phyloP scores from a whole-genome alignment of 2,797 vertebrate species.

The Ispidina lecontei region DNA sequence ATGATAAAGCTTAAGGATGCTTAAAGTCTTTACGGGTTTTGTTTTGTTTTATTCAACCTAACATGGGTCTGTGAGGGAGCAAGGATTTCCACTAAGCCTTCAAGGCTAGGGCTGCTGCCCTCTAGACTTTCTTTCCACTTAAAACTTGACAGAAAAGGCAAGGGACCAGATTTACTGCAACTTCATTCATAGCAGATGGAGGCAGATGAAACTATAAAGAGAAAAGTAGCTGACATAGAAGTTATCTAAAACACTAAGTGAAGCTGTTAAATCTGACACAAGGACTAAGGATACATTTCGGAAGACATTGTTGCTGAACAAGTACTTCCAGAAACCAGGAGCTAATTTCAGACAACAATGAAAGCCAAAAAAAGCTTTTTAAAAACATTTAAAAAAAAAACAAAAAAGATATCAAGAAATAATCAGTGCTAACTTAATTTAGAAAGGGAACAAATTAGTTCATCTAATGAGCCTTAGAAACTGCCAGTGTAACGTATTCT shows the following conservation, averaged over 20 bases:
- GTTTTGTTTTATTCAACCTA: not conserved
- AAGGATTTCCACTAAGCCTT: not conserved
- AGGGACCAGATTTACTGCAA: slow-evolving; percentile 5
- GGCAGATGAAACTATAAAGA: slow-evolving; percentile 53
- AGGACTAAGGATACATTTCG: slow-evolving; percentile 6
- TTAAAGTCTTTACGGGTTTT: not conserved
- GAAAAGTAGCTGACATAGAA: slow-evolving; percentile 26
- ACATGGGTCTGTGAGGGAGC: rapidly evolving
- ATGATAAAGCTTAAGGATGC: not conserved
- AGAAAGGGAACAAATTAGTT: slow-evolving; percentile 3
- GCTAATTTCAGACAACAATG: not conserved
- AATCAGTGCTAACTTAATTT: slow-evolving; percentile 7
- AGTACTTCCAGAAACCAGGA: not conserved
- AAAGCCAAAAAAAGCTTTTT: not conserved
- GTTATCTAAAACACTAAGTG: slow-evolving; percentile 46
- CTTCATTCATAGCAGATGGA: slow-evolving; percentile 39
- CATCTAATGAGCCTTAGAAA: slow-evolving; percentile 32
- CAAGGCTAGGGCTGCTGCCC: not conserved
- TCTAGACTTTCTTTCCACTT: not conserved
- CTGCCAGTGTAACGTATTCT: not conserved
- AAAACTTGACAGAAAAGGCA: slow-evolving; percentile 3
- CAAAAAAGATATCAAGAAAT: not conserved
- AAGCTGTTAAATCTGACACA: slow-evolving; percentile 48
- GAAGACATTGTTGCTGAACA: not conserved
- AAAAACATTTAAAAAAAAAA: not conserved